Conservation (phyloP, 2,888 invertebrate genomes). For the Amblyjoppa proteus region DNA sequence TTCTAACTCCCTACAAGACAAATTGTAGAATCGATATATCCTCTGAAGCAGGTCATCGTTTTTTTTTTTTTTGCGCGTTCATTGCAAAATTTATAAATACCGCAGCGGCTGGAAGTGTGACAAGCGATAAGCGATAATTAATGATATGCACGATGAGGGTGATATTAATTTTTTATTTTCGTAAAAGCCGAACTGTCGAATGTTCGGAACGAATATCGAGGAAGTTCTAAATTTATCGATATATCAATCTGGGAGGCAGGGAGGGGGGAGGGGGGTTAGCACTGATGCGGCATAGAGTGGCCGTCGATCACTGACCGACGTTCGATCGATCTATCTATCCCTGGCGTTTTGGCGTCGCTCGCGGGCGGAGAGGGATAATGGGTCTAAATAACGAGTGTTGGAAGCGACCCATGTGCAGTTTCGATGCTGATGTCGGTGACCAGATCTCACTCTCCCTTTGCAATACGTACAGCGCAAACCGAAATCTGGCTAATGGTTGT, state of each 20-base stretch:
- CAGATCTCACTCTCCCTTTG: slow-evolving; percentile 16
- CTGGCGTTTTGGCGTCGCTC: slow-evolving; percentile 53
- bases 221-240: slow-evolving; percentile 49
- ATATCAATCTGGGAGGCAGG: slow-evolving; percentile 16
- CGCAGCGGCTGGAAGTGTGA: neutral
- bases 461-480: slow-evolving; percentile 68
- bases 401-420: slow-evolving; percentile 43
- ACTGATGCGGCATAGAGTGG: slow-evolving; percentile 28
- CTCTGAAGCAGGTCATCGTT: neutral
- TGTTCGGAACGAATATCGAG: slow-evolving; percentile 22
- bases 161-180: slow-evolving; percentile 22
- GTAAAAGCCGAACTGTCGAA: neutral
- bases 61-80: neutral
- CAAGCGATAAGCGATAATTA: neutral
- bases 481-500: slow-evolving; percentile 82
- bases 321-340: slow-evolving; percentile 57
- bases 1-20: neutral
- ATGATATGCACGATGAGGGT: neutral
- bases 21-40: neutral
- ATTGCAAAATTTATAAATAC: neutral
- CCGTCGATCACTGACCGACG: slow-evolving; percentile 58
- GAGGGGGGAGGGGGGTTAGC: neutral
- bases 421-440: slow-evolving; percentile 52
- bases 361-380: slow-evolving; percentile 26
- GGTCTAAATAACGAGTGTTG: slow-evolving; percentile 65